Evolutionary conservation across 2,113 vertebrate genomes (phyloP).

Genomic region (Calonectris borealis): DNA sequence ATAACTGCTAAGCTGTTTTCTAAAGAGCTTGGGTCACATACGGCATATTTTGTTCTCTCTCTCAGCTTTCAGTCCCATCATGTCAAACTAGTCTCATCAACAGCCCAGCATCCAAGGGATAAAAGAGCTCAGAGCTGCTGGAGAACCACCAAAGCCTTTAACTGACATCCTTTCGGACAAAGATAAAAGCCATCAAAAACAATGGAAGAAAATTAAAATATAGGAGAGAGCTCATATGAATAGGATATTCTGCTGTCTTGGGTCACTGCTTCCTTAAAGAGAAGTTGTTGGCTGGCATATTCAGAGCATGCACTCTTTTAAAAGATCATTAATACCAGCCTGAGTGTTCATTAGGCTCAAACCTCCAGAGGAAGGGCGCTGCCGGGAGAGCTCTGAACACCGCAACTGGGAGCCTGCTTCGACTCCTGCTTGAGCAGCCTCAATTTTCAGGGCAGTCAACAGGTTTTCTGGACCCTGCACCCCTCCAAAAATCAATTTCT

Average conservation of each 20-base stretch:
- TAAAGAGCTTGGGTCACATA: not conserved
- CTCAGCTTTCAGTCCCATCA: not conserved
- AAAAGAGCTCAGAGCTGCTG: not conserved
- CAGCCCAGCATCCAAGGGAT: not conserved
- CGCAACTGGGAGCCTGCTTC: accelerated
- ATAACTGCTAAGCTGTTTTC: not conserved
- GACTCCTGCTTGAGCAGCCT: not conserved
- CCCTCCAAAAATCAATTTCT: not conserved
- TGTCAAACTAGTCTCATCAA: not conserved
- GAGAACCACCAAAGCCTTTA: not conserved
- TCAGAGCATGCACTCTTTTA: not conserved
- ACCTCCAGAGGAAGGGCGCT: not conserved
- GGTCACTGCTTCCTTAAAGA: not conserved
- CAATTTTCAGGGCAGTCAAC: not conserved
- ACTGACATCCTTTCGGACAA: not conserved
- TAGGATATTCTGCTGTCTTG: not conserved
- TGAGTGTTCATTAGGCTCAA: not conserved
- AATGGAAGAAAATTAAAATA: not conserved
- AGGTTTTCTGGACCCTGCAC: not conserved
- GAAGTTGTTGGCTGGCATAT: not conserved
- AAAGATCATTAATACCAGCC: not conserved
- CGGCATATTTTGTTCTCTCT: not conserved
- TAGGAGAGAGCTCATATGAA: not conserved
- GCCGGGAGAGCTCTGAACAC: not conserved
- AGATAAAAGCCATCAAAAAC: not conserved